Evolutionary conservation across 1,140 invertebrate genomes (phyloP), one percentile per base, ranked within the genome.

Genomic region (Spodoptera litura): DNA sequence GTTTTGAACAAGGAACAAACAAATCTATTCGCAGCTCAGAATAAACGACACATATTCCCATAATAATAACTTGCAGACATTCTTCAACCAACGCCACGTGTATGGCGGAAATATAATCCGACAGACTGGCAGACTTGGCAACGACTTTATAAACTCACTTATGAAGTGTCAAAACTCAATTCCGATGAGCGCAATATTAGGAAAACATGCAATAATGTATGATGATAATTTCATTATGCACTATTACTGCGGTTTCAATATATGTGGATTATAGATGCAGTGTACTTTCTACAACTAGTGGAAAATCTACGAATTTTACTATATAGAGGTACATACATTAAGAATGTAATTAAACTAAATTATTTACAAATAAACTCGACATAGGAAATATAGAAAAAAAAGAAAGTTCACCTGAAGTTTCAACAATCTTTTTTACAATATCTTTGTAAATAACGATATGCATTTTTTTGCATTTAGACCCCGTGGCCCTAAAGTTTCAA

Each of bases 111-210:
- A 73, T 44, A 59, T 51, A 51, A 73, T 73, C 55, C 58, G 15
- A 13, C 20, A 31, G 11, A 10, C 13, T 27, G 31, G 20, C 13
- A 59, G n/a, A 49, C 56, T 73, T 73, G 71, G 71, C 71, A 73
- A 44, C 38, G 55, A 49, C n/a, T 70, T 53, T 70, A 35, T 59
- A 73, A 58, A 73, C 71, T 44, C 71, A 73, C 71, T 73, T 73
- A 73, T 44, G 55, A 59, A 59, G 13, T 73, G 56, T 73, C 71
- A 73, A 73, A 58, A 58, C 35, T 59, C 56, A 61, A 58, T 51
- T 59, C 25, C 70, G 56, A 44, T 58, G n/a, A 10, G 27, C 11
- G 62, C 38, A 49, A 20, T 66, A 38, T 10, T 49, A 49, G 38
- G 38, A 66, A 66, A 20, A 49, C 44, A 38, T 38, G 35, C 38